Percentiles rank a stretch among this genome's conserved stretches.
These are phyloP conservation scores for Nycticorax nycticorax DNA, from an alignment of 2,113 vertebrate genomes.

Conservation along the genomic window DNA sequence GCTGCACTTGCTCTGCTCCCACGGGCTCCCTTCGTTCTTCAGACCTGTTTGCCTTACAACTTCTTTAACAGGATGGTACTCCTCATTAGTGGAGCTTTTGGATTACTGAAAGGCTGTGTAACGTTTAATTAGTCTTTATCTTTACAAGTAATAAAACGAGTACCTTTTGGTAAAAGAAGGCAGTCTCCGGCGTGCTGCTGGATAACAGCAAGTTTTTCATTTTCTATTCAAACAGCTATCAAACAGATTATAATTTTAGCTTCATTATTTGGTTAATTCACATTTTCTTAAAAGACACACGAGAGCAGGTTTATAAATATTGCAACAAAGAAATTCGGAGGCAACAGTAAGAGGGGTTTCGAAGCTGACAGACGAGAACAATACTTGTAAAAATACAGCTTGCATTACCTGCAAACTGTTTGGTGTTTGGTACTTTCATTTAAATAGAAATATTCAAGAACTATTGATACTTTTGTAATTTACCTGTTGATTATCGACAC, in stretches of 20 bases:
- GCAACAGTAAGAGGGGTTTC: slow-evolving; percentile 6
- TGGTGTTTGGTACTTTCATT: background rate
- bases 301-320: slow-evolving; percentile 67
- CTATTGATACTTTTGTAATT: background rate
- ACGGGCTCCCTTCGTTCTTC: background rate
- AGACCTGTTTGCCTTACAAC: background rate
- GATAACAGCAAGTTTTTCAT: slow-evolving; percentile 58
- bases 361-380: slow-evolving; percentile 41
- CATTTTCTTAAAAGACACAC: slow-evolving; percentile 56
- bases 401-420: background rate
- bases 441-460: background rate
- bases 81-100: slow-evolving; percentile 46
- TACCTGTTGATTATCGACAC: background rate
- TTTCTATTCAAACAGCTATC: slow-evolving; percentile 67
- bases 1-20: background rate
- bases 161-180: slow-evolving; percentile 61
- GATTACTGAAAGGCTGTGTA: slow-evolving; percentile 64
- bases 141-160: slow-evolving; percentile 68
- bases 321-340: slow-evolving; percentile 60
- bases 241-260: slow-evolving; percentile 63
- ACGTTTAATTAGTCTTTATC: slow-evolving; percentile 74
- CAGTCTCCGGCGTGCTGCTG: background rate
- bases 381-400: slow-evolving; percentile 10
- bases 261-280: slow-evolving; percentile 71
- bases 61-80: background rate